Base-by-base conservation (phyloP, 2,797 vertebrate species). In the Muscicapa comitata region DNA sequence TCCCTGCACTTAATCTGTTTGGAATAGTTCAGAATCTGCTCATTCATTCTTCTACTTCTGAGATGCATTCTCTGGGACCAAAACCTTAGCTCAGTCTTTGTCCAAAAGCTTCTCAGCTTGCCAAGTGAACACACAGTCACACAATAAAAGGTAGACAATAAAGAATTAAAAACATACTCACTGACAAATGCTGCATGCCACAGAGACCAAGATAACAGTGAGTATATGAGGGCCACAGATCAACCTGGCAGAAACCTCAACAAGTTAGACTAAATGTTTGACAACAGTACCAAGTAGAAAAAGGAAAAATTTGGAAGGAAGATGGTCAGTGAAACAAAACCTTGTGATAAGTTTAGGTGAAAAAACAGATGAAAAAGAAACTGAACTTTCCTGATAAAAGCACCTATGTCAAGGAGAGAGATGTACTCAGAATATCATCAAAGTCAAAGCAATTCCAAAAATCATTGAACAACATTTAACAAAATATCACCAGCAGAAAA, bases 401-500 rank as follows among this genome's bases (percentile, higher is more conserved):
- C 7, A 70, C 9, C 25, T 35, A 28, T 65, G 73, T 61, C 53
- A 86, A 29, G 42, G 55, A 92, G 55, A 61, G 19, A 10, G 38
- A 58, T 38, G 58, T 31, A 29, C 29, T 79, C 53, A 86, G 38
- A 75, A 67, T 68, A 84, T 59, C 76, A 96, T 80, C 59, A 94
- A 94, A 95, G 82, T 38, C 59, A 65, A 88, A 90, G 48, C 54
- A 79, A 62, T 84, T 40, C 24, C 16, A 81, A 84, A 87, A 95
- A 79, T 40, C 51, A 82, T 11, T 85, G 62, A 86, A 65, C 43
- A 85, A 42, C 48, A 55, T 90, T 95, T 94, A 92, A 67, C 51
- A 59, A 90, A 94, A 75, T 88, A 95, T 77, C 45, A 85, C 42
- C 31, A 91, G 48, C 29, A 85, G 70, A 86, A 89, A 96, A 93